These are phyloP conservation scores for Charanyca ferruginea DNA, from an alignment of 2,888 invertebrate species.

Conservation along the genomic window DNA sequence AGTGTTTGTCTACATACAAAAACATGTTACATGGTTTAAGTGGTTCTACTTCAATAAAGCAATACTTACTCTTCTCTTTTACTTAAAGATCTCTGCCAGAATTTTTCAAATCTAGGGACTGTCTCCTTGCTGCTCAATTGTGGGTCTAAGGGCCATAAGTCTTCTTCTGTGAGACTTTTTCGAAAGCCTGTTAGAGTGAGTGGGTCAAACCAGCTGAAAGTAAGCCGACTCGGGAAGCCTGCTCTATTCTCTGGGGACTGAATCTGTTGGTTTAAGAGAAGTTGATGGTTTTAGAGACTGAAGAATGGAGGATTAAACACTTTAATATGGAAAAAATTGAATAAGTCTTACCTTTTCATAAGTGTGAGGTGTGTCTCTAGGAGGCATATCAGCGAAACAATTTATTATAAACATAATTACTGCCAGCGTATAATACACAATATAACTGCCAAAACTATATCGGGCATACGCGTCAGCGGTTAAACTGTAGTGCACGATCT, in stretches of 20 bases:
- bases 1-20: not conserved
- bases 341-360: slow-evolving; percentile 90
- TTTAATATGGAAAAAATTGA: not conserved
- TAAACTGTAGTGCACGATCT: slow-evolving; percentile 81
- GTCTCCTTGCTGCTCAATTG: slow-evolving; percentile 94
- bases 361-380: slow-evolving; percentile 92
- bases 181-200: slow-evolving; percentile 96
- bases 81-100: slow-evolving; percentile 93
- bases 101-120: slow-evolving; percentile 95
- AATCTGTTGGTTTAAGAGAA: slow-evolving; percentile 87
- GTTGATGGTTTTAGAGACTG: not conserved
- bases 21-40: no score
- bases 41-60: not conserved
- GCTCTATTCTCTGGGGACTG: slow-evolving; percentile 96
- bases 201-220: slow-evolving; percentile 97
- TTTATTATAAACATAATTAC: slow-evolving; percentile 93
- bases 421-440: slow-evolving; percentile 94
- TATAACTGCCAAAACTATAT: slow-evolving; percentile 93
- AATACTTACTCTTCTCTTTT: slow-evolving; percentile 91
- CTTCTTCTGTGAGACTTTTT: slow-evolving; percentile 94
- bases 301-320: not conserved
- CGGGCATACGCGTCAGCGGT: slow-evolving; percentile 88
- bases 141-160: slow-evolving; percentile 97
- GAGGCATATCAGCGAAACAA: slow-evolving; percentile 94
- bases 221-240: slow-evolving; percentile 96